Evolutionary conservation across 1,140 invertebrate species (phyloP).

Genomic region (Lepidurus couesii): DNA sequence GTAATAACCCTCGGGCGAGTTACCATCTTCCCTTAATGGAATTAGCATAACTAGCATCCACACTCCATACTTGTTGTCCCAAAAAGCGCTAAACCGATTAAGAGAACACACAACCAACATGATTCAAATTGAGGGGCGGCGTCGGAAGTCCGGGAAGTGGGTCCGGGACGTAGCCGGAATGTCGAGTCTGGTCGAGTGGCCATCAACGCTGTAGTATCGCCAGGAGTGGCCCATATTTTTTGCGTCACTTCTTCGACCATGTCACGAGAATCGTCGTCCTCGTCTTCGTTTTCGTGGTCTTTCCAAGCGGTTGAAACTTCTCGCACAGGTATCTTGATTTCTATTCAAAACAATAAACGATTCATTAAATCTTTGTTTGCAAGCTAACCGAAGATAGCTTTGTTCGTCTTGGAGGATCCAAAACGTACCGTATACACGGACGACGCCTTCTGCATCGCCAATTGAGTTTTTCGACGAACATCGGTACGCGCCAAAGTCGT

Average conservation of each 20-base stretch:
- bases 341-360: background rate
- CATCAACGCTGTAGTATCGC: background rate
- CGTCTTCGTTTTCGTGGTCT: background rate
- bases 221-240: background rate
- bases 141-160: background rate
- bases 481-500: constrained; percentile 33
- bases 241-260: background rate
- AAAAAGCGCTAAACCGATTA: background rate
- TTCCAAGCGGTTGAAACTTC: background rate
- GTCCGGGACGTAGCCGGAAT: constrained; percentile 7
- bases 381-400: background rate
- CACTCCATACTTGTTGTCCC: background rate
- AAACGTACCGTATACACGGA: constrained; percentile 31
- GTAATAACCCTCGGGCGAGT: background rate
- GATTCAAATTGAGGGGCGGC: background rate
- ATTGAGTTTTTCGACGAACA: constrained; percentile 35
- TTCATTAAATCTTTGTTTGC: background rate
- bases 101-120: background rate
- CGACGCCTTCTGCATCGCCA: constrained; percentile 32
- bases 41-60: constrained; percentile 13
- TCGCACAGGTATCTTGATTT: background rate
- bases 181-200: background rate
- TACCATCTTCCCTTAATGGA: background rate
- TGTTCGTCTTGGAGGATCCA: background rate
- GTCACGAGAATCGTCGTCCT: background rate